Evolutionary conservation across 2,113 vertebrate species (phyloP), one percentile per base, ranked within the genome.

Genomic region (Crotalus horridus): DNA sequence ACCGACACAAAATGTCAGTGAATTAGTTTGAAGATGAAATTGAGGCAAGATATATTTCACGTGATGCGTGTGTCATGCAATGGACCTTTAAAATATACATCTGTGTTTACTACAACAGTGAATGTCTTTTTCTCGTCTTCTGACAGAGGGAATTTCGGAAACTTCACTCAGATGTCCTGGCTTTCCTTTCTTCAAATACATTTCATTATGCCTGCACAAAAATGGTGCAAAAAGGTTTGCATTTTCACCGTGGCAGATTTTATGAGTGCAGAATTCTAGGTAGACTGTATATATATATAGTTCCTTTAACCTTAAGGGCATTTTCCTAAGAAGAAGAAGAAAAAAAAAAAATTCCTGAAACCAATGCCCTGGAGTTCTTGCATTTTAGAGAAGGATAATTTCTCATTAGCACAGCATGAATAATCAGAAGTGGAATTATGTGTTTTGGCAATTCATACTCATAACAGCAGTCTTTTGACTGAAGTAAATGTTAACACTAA

Each of bases 371-470:
- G 64, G 9, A 15, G 56, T 26, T 88, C 61, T 17, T 59, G 48
- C 39, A 89, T 69, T 89, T 85, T 24, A 11, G 55, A 53, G n/a
- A 56, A 91, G 90, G 64, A 85, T 91, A 58, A 89, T 61, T 85
- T 86, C 54, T 91, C 46, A 91, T 89, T 91, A 91, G 93, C 29
- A 54, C 46, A 88, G 48, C 55, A 89, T 89, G 93, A 54, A 59
- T 46, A 89, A 89, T 88, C 58, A 55, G 85, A 87, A 85, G 61
- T 46, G 29, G 26, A 69, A 88, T 93, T 91, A 90, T 90, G 51
- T 87, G 87, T 46, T 9, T 91, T 87, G 85, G 85, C 89, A 64
- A 91, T 81, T n/a, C 85, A 17, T 90, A 88, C 53, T 74, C 33
- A 88, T 91, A 56, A 46, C 86, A 33, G 59, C 51, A 69, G 85